Conservation (phyloP, 2,113 vertebrate genomes). For the Cebidichthys violaceus region DNA sequence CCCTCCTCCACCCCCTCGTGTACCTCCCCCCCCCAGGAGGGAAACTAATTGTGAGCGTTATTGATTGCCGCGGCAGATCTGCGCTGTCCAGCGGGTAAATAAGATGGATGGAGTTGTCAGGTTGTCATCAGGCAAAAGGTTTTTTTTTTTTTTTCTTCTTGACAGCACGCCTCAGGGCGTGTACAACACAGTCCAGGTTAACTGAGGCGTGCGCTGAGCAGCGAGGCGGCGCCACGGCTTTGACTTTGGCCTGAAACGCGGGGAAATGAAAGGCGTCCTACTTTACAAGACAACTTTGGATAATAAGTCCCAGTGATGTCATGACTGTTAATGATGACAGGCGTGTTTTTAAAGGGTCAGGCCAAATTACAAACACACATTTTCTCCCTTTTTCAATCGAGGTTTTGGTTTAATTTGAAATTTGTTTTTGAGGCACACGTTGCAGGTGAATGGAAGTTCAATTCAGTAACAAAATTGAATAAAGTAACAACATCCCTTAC, state of each 20-base stretch:
- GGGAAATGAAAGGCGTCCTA: conserved; percentile 32
- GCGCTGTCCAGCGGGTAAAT: conserved; percentile 79
- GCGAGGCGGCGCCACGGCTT: conserved; percentile 46
- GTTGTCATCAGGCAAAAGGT: conserved; percentile 76
- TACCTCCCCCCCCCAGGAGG: conserved; percentile 58
- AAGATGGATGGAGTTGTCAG: conserved; percentile 85
- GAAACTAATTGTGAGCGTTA: conserved; percentile 85
- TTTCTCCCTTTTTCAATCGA: background rate
- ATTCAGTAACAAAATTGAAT: background rate
- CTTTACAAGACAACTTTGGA: conserved; percentile 30
- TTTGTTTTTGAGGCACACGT: background rate
- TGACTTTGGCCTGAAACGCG: conserved; percentile 69
- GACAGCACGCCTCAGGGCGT: conserved; percentile 73
- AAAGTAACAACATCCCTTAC: background rate
- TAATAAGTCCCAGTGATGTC: background rate
- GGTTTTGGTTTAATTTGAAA: background rate
- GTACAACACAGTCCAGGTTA: conserved; percentile 74
- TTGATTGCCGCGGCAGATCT: conserved; percentile 80
- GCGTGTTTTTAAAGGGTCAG: background rate
- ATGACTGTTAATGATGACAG: background rate
- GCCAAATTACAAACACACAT: background rate
- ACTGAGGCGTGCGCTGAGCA: conserved; percentile 53
- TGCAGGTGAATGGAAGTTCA: background rate
- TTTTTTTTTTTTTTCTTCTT: too few species aligned
- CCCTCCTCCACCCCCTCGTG: background rate